Conservation (phyloP, 2,113 vertebrate species). For the Cairina moschata region DNA sequence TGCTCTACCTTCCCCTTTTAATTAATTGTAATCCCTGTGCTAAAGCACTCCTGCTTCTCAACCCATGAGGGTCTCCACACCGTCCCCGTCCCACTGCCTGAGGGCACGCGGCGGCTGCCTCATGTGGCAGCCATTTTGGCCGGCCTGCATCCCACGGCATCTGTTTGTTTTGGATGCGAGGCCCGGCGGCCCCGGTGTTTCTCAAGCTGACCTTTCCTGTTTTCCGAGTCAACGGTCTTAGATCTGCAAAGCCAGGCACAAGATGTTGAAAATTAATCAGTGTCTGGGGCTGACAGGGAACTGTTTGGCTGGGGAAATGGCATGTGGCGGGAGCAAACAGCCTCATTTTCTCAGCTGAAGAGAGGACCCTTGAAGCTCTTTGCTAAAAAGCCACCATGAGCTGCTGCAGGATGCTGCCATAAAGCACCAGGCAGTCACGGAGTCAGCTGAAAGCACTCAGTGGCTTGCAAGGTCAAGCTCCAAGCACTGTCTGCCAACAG, state of each 20-base stretch:
- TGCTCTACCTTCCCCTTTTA: constrained; percentile 54
- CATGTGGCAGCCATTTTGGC: constrained; percentile 49
- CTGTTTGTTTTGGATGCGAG: constrained; percentile 73
- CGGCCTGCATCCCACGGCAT: background rate
- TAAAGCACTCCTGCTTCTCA: background rate
- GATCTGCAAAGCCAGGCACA: constrained; percentile 45
- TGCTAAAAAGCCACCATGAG: background rate
- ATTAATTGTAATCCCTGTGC: constrained; percentile 17
- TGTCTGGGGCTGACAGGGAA: background rate
- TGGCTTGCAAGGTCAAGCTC: background rate
- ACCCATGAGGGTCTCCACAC: background rate
- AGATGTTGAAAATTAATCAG: constrained; percentile 52
- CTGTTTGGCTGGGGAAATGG: background rate
- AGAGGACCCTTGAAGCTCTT: background rate
- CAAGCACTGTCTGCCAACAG: background rate
- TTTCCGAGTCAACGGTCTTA: constrained; percentile 57
- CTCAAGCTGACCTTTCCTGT: constrained; percentile 76
- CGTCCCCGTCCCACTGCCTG: background rate
- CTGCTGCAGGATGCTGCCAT: background rate
- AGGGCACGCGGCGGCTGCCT: background rate
- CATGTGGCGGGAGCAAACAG: background rate
- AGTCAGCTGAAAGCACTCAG: background rate
- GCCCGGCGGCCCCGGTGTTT: constrained; percentile 35
- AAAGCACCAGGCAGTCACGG: accelerated
- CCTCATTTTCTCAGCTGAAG: background rate